A percentile compares a stretch with the other conserved stretches of the same genome.
Evolutionary conservation across 2,888 invertebrate species (phyloP).

Genomic region (Ellobium chinense): DNA sequence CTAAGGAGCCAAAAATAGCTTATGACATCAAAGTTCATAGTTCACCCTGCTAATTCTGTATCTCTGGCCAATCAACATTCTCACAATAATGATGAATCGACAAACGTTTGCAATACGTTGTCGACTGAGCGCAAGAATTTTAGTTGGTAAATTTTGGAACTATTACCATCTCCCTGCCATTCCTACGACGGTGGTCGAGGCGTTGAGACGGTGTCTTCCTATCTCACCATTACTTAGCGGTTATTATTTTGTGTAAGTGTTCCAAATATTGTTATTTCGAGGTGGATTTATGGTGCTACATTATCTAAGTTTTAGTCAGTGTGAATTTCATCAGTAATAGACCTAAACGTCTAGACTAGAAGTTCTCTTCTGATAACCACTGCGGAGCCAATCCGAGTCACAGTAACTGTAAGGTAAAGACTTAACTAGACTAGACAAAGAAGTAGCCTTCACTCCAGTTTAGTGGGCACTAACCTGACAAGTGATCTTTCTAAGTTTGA

Average conservation of each 20-base stretch:
- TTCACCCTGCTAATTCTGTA: background rate
- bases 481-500: too few relatives aligned
- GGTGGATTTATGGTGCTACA: background rate
- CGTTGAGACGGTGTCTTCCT: background rate
- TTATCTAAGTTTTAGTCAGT: background rate
- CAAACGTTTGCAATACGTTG: slow-evolving; percentile 25
- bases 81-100: background rate
- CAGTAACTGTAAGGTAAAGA: background rate
- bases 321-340: too few relatives aligned
- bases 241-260: background rate
- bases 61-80: background rate
- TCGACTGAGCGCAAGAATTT: background rate
- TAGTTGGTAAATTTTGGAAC: background rate
- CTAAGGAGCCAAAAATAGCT: slow-evolving; percentile 15
- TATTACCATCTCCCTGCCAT: background rate
- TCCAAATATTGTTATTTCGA: background rate
- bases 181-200: too few relatives aligned
- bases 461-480: too few relatives aligned
- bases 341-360: too few relatives aligned
- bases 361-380: too few relatives aligned
- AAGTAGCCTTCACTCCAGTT: background rate
- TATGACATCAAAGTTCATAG: background rate
- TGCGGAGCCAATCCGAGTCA: too few relatives aligned
- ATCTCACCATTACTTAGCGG: background rate
- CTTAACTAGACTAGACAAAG: background rate